These are phyloP conservation scores for Corythaeola cristata DNA, from an alignment of 2,113 vertebrate genomes.

Conservation along the genomic window DNA sequence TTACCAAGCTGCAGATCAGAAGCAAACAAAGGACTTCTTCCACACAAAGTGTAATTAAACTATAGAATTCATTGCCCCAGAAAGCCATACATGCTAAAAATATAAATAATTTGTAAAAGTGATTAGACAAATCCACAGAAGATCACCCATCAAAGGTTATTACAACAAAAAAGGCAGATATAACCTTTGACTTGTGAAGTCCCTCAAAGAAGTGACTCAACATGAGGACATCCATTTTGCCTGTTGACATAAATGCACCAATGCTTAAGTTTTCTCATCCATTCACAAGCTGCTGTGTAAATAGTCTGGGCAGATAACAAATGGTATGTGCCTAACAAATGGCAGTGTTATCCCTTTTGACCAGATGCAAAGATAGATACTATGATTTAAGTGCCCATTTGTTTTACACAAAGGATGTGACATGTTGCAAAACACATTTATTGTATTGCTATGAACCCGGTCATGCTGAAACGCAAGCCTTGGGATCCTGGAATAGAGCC, in stretches of 20 bases:
- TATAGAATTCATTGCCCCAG: neutral
- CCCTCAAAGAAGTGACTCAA: neutral
- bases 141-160: neutral
- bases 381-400: neutral
- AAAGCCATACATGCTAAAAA: neutral
- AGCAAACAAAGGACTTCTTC: neutral
- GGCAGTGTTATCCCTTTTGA: neutral
- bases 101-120: neutral
- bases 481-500: neutral
- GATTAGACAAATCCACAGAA: neutral
- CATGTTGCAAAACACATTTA: neutral
- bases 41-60: neutral
- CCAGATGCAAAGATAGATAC: neutral
- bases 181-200: neutral
- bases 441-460: neutral
- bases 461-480: neutral
- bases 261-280: neutral
- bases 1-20: neutral
- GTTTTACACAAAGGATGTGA: neutral
- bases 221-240: neutral
- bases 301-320: neutral
- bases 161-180: neutral
- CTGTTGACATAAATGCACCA: neutral
- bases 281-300: neutral
- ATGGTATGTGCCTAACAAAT: neutral